Evolutionary conservation across 2,113 vertebrate genomes (phyloP).

Genomic region (Sardina pilchardus): DNA sequence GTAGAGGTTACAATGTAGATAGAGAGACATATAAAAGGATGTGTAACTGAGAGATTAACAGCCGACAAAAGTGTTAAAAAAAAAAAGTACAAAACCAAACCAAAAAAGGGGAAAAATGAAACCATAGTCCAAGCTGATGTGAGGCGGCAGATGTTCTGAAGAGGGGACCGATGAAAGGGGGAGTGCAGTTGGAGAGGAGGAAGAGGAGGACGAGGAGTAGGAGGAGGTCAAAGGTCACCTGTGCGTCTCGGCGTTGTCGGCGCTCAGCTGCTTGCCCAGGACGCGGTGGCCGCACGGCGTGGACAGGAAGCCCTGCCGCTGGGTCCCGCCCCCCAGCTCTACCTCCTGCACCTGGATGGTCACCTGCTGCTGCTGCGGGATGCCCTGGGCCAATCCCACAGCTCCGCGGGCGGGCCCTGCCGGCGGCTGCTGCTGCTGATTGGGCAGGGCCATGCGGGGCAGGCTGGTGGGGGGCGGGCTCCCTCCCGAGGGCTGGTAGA

Average conservation of each 20-base stretch:
- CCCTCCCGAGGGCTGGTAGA: slow-evolving; percentile 84
- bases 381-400: slow-evolving; percentile 62
- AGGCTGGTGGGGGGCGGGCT: slow-evolving; percentile 83
- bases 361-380: slow-evolving; percentile 87
- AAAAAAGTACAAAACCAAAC: neutral
- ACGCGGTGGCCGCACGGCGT: slow-evolving; percentile 87
- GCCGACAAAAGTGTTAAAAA: neutral
- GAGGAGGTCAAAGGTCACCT: slow-evolving; percentile 74
- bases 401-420: slow-evolving; percentile 55
- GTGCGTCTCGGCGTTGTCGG: slow-evolving; percentile 94
- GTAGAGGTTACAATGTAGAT: neutral
- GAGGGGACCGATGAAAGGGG: neutral
- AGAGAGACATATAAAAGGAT: neutral
- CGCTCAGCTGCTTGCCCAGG: slow-evolving; percentile 95
- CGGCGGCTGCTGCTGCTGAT: slow-evolving; percentile 71
- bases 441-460: slow-evolving; percentile 77
- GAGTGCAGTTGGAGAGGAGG: neutral
- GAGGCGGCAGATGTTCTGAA: neutral
- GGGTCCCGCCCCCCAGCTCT: slow-evolving; percentile 75
- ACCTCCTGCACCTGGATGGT: slow-evolving; percentile 95
- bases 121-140: neutral
- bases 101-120: neutral
- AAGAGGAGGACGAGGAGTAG: neutral
- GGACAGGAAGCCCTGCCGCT: slow-evolving; percentile 83
- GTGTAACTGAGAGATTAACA: neutral